phyloP scores from a whole-genome alignment of 2,888 invertebrate species.

The Caenorhabditis afra region DNA sequence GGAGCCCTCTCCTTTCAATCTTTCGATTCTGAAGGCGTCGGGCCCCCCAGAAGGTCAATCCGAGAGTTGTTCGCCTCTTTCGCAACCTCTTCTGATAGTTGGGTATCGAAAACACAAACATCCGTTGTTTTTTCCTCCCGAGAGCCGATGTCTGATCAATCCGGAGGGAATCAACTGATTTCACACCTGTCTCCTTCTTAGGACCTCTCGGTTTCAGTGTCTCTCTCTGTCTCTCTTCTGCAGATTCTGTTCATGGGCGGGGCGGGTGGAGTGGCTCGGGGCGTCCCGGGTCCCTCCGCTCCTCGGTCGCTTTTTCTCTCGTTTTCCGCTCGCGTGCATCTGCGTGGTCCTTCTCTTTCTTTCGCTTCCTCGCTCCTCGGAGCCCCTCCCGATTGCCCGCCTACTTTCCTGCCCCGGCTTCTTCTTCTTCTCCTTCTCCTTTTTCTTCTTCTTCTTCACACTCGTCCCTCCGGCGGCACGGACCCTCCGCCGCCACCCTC shows the following conservation, averaged over 20 bases:
- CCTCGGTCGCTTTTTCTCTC: slow-evolving; percentile 31
- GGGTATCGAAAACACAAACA: too few relatives aligned
- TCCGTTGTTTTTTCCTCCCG: too few relatives aligned
- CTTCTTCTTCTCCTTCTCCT: slow-evolving; percentile 35
- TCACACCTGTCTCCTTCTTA: too few relatives aligned
- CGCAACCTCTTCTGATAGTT: too few relatives aligned
- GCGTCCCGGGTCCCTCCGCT: slow-evolving; percentile 18
- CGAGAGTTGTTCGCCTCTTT: too few relatives aligned
- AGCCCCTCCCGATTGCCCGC: slow-evolving; percentile 12
- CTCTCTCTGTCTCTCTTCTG: slow-evolving; percentile 6
- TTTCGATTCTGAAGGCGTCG: too few relatives aligned
- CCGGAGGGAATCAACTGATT: too few relatives aligned
- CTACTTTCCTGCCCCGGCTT: slow-evolving; percentile 16
- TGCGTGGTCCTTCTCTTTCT: slow-evolving; percentile 30
- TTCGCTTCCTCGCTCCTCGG: slow-evolving; percentile 5
- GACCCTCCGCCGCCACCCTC: slow-evolving; percentile 25
- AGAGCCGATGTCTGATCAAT: too few relatives aligned
- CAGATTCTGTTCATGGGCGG: slow-evolving; percentile 33
- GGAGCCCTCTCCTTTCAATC: too few relatives aligned
- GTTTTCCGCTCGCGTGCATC: slow-evolving; percentile 59
- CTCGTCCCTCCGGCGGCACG: slow-evolving; percentile 18
- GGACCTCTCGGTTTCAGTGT: neutral
- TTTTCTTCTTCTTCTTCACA: slow-evolving; percentile 41
- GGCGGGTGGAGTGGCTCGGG: slow-evolving; percentile 19
- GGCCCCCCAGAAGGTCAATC: too few relatives aligned